Evolutionary conservation across 2,888 invertebrate species (phyloP), one percentile per base, ranked within the genome.

Genomic region (Eupithecia pulchellata): DNA sequence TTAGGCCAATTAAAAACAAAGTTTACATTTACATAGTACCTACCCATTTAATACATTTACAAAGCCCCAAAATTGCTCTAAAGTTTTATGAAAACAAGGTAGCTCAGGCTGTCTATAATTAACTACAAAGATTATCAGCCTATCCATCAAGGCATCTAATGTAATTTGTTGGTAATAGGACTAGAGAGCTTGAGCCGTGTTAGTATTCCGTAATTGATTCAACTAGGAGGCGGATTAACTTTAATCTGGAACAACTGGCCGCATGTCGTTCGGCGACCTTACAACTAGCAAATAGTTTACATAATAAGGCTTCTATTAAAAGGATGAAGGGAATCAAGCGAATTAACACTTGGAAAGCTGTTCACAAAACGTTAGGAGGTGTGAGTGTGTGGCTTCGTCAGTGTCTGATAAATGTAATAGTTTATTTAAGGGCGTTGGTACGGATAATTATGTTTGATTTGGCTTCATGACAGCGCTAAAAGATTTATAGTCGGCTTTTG

Each of bases 221-320:
- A 85, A 84, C 84, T 84, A 80, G 81, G 79, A 83, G 84, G 81
- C 83, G 87, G 88, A 88, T 90, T 88, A 88, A 87, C 89, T 88
- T 88, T 86, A 84, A 83, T 82, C 79, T 83, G 77, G 70, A 75
- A 82, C 81, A 84, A 83, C 82, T 86, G 80, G 80, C 81, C 82
- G 79, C 81, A 82, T 82, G 82, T 84, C 84, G 86, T 84, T 78
- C 87, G 82, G 82, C 86, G 89, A 89, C 91, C 89, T 89, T 87
- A 84, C 81, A 77, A 83, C 84, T 84, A 84, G 84, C 84, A 85
- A 85, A 82, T 82, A 86, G 84, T 86, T 84, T 84, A 81, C 82
- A 81, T 81, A 80, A 84, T 86, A 89, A 65, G 93, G 91, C 88
- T 92, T 93, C 92, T 84, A 87, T 86, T 92, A 92, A 92, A 90